Conservation (phyloP, 2,113 vertebrate genomes). For the Steatornis caripensis region DNA sequence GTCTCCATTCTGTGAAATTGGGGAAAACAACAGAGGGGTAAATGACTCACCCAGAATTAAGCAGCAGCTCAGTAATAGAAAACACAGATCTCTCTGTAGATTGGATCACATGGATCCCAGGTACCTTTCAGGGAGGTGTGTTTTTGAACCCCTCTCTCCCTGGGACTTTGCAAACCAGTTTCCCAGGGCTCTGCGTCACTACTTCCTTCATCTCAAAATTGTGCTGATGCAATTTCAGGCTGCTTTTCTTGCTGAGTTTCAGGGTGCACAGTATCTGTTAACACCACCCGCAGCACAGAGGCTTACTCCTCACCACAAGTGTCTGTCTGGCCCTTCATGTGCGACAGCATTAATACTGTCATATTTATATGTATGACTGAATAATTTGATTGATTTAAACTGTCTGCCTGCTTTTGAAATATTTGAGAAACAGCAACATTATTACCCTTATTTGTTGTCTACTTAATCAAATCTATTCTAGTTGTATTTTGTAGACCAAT, state of each 20-base stretch:
- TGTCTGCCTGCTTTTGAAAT: background rate
- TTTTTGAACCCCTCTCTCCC: background rate
- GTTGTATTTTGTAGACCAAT: background rate
- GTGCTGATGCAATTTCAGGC: background rate
- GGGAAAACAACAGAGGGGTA: background rate
- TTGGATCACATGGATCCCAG: background rate
- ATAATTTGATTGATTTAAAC: background rate
- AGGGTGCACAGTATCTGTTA: background rate
- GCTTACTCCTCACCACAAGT: background rate
- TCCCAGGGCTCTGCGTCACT: background rate
- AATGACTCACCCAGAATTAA: constrained; percentile 14
- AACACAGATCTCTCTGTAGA: background rate
- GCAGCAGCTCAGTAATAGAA: background rate
- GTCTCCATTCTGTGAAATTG: background rate
- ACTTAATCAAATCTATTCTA: background rate
- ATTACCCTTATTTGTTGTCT: background rate
- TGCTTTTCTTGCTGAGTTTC: background rate
- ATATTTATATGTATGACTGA: background rate
- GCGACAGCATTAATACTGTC: background rate
- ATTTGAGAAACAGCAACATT: background rate
- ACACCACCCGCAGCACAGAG: background rate
- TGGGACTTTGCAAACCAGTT: background rate
- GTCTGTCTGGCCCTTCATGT: background rate
- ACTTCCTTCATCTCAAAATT: background rate
- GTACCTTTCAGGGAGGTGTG: background rate